Evolutionary conservation across 2,113 vertebrate species (phyloP).

Genomic region (Aphelocoma coerulescens): DNA sequence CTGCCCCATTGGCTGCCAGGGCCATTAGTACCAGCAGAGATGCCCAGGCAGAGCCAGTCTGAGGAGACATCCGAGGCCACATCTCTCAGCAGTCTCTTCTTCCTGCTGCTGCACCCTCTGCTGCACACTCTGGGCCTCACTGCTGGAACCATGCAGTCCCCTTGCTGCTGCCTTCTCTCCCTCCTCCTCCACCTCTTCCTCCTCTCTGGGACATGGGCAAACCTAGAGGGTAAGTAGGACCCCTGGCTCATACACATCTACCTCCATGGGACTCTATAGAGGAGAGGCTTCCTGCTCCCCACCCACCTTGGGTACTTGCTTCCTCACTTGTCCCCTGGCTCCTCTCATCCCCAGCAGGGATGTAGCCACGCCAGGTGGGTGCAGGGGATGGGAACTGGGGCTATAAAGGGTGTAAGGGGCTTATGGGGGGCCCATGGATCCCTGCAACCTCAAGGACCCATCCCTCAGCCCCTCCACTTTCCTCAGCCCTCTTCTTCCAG

Average conservation of each 20-base stretch:
- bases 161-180: neutral
- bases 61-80: neutral
- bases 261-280: fast-evolving
- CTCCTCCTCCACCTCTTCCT: neutral
- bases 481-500: neutral
- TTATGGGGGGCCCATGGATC: neutral
- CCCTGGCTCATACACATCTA: neutral
- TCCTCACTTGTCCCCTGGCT: neutral
- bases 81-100: neutral
- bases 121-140: fast-evolving
- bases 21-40: neutral
- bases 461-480: neutral
- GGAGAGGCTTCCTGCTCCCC: neutral
- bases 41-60: neutral
- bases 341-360: neutral
- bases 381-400: neutral
- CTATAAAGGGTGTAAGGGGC: neutral
- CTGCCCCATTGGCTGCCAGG: neutral
- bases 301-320: neutral
- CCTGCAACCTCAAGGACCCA: neutral
- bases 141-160: neutral
- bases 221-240: neutral
- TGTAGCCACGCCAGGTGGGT: neutral
- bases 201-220: neutral
- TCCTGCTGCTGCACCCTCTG: neutral